phyloP scores from a whole-genome alignment of 2,113 vertebrate genomes.

The Caranx ignobilis region DNA sequence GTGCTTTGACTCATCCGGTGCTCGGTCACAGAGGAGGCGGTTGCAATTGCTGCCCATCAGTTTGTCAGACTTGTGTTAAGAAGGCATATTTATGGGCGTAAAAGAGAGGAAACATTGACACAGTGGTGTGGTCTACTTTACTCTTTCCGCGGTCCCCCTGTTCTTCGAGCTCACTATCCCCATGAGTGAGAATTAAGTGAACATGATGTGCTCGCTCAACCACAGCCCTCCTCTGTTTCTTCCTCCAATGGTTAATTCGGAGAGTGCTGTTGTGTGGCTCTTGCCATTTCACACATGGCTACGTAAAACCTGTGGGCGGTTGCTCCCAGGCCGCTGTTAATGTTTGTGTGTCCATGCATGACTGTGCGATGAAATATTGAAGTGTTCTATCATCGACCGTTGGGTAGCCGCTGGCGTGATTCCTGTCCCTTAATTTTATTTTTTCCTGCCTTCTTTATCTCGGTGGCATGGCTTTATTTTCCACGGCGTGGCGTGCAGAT shows the following conservation, averaged over 20 bases:
- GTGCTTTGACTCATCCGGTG: constrained; percentile 11
- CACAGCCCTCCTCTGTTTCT: constrained; percentile 70
- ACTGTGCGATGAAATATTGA: constrained; percentile 79
- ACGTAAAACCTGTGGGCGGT: constrained; percentile 80
- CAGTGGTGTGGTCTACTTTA: constrained; percentile 29
- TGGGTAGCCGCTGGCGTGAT: constrained; percentile 23
- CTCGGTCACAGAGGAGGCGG: background rate
- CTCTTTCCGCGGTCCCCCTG: constrained; percentile 33
- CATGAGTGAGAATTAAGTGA: constrained; percentile 80
- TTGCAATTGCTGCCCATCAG: background rate
- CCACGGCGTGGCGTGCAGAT: constrained; percentile 59
- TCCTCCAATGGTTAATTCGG: constrained; percentile 75
- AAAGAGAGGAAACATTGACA: background rate
- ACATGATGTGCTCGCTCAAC: constrained; percentile 79
- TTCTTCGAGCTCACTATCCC: constrained; percentile 65
- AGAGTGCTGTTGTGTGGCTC: constrained; percentile 77
- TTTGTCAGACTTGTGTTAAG: background rate
- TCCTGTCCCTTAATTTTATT: constrained; percentile 56
- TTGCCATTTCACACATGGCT: constrained; percentile 80
- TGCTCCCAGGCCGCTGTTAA: constrained; percentile 65
- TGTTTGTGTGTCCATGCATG: constrained; percentile 75
- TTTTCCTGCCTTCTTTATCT: constrained; percentile 54
- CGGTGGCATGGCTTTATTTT: constrained; percentile 59
- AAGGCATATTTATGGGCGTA: background rate
- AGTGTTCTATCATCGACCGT: constrained; percentile 68